Conservation (phyloP, 2,888 invertebrate species). For the Meandrusa payeni region DNA sequence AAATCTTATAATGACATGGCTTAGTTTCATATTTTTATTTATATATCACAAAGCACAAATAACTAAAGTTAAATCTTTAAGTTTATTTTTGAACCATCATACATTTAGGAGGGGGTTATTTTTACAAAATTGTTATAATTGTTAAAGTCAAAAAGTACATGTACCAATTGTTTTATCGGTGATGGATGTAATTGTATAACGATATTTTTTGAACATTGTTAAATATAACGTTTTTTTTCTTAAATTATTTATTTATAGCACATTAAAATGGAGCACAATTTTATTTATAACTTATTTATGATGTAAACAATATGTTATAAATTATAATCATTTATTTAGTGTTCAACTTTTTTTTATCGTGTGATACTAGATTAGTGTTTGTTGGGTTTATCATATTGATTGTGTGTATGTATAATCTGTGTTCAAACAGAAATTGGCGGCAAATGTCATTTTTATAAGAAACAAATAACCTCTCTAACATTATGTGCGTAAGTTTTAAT, state of each 20-base stretch:
- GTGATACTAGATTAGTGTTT: constrained; percentile 32
- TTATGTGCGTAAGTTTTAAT: no score
- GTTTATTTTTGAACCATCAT: no score
- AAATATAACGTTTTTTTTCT: constrained; percentile 1
- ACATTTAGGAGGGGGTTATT: no score
- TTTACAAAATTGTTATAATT: no score
- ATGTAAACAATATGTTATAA: constrained; percentile 19
- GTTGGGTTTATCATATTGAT: constrained; percentile 4
- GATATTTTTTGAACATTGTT: constrained; percentile 16
- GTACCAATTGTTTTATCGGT: constrained; percentile 1
- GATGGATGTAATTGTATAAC: constrained; percentile 7
- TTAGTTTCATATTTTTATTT: no score
- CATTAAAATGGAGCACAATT: constrained; percentile 17
- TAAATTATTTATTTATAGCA: constrained; percentile 14
- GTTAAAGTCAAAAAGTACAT: constrained; percentile 14
- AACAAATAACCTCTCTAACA: no score
- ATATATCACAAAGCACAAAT: no score
- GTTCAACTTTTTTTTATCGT: constrained; percentile 32
- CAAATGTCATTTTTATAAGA: no score
- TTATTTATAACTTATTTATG: constrained; percentile 13
- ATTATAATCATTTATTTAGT: constrained; percentile 27
- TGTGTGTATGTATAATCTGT: no score
- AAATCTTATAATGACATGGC: no score
- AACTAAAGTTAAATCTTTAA: no score
- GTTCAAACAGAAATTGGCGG: no score